Evolutionary conservation across 2,113 vertebrate species (phyloP).

Genomic region (Macquaria ambigua): DNA sequence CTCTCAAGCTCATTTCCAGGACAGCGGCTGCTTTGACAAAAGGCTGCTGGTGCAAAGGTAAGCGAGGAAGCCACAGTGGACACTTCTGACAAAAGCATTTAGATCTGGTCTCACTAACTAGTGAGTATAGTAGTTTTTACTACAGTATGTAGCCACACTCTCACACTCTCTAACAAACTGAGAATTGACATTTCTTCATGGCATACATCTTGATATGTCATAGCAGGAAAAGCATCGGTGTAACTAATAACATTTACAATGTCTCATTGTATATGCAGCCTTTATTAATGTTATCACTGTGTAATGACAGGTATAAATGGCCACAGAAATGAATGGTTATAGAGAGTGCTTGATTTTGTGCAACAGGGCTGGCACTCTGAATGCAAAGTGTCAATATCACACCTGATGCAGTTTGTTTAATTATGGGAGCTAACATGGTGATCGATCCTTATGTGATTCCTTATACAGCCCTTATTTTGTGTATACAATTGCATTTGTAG

Average conservation of each 20-base stretch:
- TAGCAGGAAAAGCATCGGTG: background rate
- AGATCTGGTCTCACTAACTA: background rate
- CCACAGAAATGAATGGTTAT: background rate
- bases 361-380: background rate
- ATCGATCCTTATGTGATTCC: background rate
- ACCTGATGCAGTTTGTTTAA: background rate
- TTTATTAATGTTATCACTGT: background rate
- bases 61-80: background rate
- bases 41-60: background rate
- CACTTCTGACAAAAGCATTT: background rate
- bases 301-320: background rate
- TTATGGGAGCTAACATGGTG: background rate
- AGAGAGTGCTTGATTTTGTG: background rate
- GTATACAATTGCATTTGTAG: background rate
- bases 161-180: background rate
- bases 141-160: background rate
- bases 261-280: no score
- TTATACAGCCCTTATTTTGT: background rate
- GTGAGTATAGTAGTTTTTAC: background rate
- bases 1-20: conserved; percentile 21
- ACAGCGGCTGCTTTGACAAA: conserved; percentile 5
- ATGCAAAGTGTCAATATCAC: background rate
- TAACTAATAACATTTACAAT: no score
- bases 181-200: background rate
- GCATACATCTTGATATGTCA: background rate